Conservation (phyloP, 2,113 vertebrate genomes). For the Limnothrissa miodon region DNA sequence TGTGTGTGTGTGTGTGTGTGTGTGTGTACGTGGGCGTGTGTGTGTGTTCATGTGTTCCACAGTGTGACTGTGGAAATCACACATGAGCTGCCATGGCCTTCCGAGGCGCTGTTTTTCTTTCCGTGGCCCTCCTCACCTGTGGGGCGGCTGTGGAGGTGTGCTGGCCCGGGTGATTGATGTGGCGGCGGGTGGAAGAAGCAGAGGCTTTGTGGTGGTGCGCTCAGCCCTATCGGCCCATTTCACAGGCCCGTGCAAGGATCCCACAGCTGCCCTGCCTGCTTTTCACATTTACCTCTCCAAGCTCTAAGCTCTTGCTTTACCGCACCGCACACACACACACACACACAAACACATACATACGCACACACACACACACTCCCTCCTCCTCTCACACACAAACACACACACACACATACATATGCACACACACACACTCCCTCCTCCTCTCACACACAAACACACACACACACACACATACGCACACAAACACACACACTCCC, state of each 20-base stretch:
- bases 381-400: too few species aligned
- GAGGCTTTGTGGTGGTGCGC: conserved; percentile 33
- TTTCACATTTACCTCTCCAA: conserved; percentile 32
- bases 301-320: background rate
- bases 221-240: conserved; percentile 18
- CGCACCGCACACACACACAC: conserved; percentile 20
- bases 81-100: background rate
- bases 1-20: conserved; percentile 9
- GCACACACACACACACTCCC: conserved; percentile 26
- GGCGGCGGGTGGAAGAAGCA: conserved; percentile 28
- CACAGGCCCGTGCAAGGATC: conserved; percentile 19
- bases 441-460: too few species aligned
- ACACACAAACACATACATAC: conserved; percentile 24
- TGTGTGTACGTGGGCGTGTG: background rate
- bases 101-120: conserved; percentile 27
- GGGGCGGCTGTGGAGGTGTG: conserved; percentile 7
- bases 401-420: conserved; percentile 23
- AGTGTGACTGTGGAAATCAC: background rate
- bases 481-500: conserved; percentile 27
- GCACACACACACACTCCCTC: conserved; percentile 27
- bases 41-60: background rate
- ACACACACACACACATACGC: conserved; percentile 26
- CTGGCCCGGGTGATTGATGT: conserved; percentile 35
- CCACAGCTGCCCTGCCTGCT: conserved; percentile 9
- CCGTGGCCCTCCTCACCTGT: conserved; percentile 15